Evolutionary conservation across 2,888 invertebrate species (phyloP).

Genomic region (Agonum fuliginosum): DNA sequence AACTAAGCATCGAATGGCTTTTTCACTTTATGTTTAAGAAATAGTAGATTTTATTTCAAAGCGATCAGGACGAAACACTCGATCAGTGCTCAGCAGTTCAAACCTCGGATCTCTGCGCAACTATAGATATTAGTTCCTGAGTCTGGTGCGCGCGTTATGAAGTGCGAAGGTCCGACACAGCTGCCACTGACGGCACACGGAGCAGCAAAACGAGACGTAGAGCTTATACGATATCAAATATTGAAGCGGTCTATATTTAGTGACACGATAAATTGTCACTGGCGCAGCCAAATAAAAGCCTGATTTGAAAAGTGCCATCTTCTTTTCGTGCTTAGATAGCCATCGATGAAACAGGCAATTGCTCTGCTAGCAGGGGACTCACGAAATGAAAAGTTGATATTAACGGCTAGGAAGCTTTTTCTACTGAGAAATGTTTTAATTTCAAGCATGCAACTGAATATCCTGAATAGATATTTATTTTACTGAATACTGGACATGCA

Average conservation of each 20-base stretch:
- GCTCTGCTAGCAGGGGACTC: background rate
- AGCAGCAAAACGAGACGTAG: background rate
- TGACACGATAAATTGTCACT: constrained; percentile 65
- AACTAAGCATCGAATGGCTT: too few species aligned
- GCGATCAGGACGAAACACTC: too few species aligned
- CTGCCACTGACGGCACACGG: constrained; percentile 69
- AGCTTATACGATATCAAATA: constrained; percentile 70
- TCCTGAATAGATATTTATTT: too few species aligned
- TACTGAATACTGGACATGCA: too few species aligned
- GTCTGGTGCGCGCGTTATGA: constrained; percentile 70
- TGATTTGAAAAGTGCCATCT: constrained; percentile 2
- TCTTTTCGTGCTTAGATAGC: background rate
- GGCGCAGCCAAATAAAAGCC: constrained; percentile 49
- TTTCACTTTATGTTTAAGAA: too few species aligned
- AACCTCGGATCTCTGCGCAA: constrained; percentile 50
- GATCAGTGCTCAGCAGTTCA: constrained; percentile 59
- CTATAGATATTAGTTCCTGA: constrained; percentile 65
- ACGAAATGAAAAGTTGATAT: background rate
- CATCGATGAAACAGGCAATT: background rate
- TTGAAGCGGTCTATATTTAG: constrained; percentile 69
- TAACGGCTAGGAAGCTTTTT: too few species aligned
- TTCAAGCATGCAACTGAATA: too few species aligned
- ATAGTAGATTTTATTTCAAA: too few species aligned
- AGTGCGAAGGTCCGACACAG: constrained; percentile 71
- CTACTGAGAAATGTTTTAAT: too few species aligned